Base-by-base conservation (phyloP, 2,888 invertebrate genomes). In the Mantis religiosa region DNA sequence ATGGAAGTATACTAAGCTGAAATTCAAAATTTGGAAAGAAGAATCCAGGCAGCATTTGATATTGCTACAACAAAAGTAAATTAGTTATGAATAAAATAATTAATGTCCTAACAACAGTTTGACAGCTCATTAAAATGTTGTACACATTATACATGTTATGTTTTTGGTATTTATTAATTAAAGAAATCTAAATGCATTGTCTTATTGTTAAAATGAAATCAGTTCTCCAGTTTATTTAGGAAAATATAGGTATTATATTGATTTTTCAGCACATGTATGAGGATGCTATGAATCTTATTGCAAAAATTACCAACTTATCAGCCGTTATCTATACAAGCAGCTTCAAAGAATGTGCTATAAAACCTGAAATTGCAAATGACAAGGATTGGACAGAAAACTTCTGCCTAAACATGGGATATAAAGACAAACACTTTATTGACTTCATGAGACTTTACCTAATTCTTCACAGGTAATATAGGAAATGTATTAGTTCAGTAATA, bases 381-480 rank as follows among this genome's bases (percentile, higher is more conserved):
- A 97, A 97, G 93, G 98, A 99, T 93, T 99, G 98, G 98, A 96
- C 97, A 87, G 96, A 96, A 93, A 99, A 99, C 94, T 99, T 98
- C 94, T 95, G 97, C 91, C 95, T 95, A 91, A 98, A 98, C 98
- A 95, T 99, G 91, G 98, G 98, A 89, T 98, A 96, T 93, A 95
- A 97, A 92, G 95, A 96, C 6, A 93, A 96, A 91, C 92, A 94
- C 90, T 98, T 99, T 94, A 96, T 96, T 86, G 99, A 99, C 93
- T 95, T 99, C 88, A 96, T 99, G 97, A 95, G 99, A 89, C 95
- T 99, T 54, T 99, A 99, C 93, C 95, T 99, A 91, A 98, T 98
- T 89, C 98, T 98, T 92, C 98, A 98, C 95, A 95, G 95, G 95
- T 95, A 92, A 90, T 91, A 89, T 82, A 88, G 88, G 28, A 82